Percentiles rank a stretch among this genome's conserved stretches.
Conservation (phyloP, 1,140 invertebrate genomes). For the Zophobas atratus region DNA sequence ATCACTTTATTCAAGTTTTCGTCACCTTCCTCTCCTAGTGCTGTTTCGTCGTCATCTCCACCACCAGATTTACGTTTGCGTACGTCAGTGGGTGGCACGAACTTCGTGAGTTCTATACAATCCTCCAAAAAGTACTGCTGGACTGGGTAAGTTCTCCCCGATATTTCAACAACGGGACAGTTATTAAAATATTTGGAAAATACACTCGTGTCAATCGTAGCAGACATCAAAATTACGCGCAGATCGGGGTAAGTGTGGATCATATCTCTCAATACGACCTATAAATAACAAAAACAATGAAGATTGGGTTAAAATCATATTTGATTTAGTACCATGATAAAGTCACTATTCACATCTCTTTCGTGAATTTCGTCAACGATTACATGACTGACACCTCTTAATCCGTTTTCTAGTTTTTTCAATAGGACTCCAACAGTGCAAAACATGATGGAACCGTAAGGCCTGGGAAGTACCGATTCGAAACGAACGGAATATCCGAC, state of each 20-base stretch:
- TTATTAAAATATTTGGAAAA: constrained; percentile 94
- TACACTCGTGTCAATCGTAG: constrained; percentile 93
- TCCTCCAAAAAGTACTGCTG: constrained; percentile 94
- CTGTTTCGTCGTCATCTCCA: constrained; percentile 71
- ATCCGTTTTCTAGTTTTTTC: constrained; percentile 89
- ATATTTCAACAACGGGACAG: constrained; percentile 87
- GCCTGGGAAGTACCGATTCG: constrained; percentile 89
- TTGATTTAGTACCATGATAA: constrained; percentile 81
- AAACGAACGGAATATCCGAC: constrained; percentile 96
- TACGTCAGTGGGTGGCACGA: constrained; percentile 81
- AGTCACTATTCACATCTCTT: constrained; percentile 96
- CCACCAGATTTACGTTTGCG: constrained; percentile 76
- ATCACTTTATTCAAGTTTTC: constrained; percentile 83
- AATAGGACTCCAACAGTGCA: constrained; percentile 96
- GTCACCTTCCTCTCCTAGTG: constrained; percentile 77
- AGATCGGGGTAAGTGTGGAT: constrained; percentile 91
- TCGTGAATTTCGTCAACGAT: constrained; percentile 99
- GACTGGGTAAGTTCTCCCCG: constrained; percentile 86
- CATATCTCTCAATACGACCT: constrained; percentile 90
- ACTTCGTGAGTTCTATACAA: constrained; percentile 85
- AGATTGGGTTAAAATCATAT: not conserved
- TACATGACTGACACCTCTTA: constrained; percentile 91
- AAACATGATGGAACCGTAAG: constrained; percentile 94
- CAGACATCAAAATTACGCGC: constrained; percentile 96
- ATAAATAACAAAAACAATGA: constrained; percentile 19